These are phyloP conservation scores for Eurystomus glaucurus DNA, from an alignment of 2,797 vertebrate species.

Conservation along the genomic window DNA sequence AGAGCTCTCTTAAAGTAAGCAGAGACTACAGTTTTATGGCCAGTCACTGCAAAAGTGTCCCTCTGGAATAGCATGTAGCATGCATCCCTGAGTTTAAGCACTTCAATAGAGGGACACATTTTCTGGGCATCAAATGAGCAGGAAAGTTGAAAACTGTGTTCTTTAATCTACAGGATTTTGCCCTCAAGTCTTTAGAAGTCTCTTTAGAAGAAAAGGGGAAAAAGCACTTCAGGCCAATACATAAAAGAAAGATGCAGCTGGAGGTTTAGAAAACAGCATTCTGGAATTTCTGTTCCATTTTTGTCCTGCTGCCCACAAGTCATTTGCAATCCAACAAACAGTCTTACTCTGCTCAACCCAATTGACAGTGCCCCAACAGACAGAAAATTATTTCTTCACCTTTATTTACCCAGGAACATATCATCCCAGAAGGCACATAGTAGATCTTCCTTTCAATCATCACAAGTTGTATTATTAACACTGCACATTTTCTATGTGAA, in stretches of 20 bases:
- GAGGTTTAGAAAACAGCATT: not conserved
- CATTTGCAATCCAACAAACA: not conserved
- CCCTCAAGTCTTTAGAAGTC: not conserved
- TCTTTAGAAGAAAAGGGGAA: not conserved
- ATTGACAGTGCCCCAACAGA: not conserved
- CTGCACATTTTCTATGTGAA: not conserved
- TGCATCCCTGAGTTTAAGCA: not conserved
- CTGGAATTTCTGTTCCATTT: not conserved
- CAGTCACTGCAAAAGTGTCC: not conserved
- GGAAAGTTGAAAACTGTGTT: not conserved
- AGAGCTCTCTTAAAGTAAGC: not conserved
- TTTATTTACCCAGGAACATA: not conserved
- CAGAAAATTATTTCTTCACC: not conserved
- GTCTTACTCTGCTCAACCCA: not conserved
- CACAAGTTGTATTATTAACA: not conserved
- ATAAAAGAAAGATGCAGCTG: not conserved
- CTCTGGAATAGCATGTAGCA: not conserved
- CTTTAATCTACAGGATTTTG: not conserved
- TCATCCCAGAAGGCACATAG: not conserved
- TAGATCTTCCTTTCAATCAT: not conserved
- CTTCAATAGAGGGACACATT: not conserved
- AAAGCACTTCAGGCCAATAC: not conserved
- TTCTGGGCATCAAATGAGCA: not conserved
- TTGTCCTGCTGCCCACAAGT: not conserved
- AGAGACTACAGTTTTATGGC: not conserved